Evolutionary conservation across 2,888 invertebrate species (phyloP).

Genomic region (Drosophila falleni): DNA sequence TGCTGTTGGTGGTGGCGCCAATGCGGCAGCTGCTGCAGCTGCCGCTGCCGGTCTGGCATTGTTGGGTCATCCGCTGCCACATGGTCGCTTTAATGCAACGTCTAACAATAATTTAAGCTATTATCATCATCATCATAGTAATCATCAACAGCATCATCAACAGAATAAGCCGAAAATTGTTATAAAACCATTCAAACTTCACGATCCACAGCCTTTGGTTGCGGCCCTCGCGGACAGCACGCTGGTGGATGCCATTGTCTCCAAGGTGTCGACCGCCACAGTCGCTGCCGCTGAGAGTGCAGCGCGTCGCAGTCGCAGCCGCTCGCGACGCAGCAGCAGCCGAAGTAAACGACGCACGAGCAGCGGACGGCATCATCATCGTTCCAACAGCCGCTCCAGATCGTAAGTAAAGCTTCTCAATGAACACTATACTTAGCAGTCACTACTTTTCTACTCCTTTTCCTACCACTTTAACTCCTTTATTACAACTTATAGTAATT

Average conservation of each 20-base stretch:
- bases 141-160: constrained; percentile 67
- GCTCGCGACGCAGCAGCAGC: constrained; percentile 78
- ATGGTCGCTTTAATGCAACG: constrained; percentile 63
- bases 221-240: constrained; percentile 84
- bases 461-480: no score
- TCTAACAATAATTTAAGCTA: constrained; percentile 80
- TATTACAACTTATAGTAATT: neutral
- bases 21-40: constrained; percentile 42
- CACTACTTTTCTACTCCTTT: no score
- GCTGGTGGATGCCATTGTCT: constrained; percentile 84
- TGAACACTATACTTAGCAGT: no score
- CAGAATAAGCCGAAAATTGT: constrained; percentile 84
- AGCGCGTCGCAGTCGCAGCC: constrained; percentile 83
- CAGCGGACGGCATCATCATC: constrained; percentile 83
- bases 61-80: constrained; percentile 64
- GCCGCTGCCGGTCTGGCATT: constrained; percentile 57
- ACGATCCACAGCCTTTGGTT: constrained; percentile 85
- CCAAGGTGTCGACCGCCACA: constrained; percentile 84
- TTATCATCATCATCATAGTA: constrained; percentile 80
- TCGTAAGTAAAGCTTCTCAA: constrained; percentile 64
- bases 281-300: constrained; percentile 84
- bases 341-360: constrained; percentile 67
- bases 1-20: constrained; percentile 37
- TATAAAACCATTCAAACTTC: constrained; percentile 86
- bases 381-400: constrained; percentile 86